Percentiles rank a stretch among this genome's conserved stretches.
phyloP scores from a whole-genome alignment of 2,797 vertebrate species.

The Allobates femoralis region DNA sequence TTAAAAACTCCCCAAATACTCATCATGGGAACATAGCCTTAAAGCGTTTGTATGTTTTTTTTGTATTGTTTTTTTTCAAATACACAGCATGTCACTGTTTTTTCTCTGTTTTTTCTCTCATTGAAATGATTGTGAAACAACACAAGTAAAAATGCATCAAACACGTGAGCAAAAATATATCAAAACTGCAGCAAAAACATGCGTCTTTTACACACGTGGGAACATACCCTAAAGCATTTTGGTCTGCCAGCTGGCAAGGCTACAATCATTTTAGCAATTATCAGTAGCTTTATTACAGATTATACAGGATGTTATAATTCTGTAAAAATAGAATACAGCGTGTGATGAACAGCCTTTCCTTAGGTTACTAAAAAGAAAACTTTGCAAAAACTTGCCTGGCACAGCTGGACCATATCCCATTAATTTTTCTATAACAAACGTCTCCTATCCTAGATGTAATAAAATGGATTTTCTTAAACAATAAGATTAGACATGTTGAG shows the following conservation, averaged over 20 bases:
- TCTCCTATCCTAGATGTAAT: background rate
- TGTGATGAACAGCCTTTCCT: background rate
- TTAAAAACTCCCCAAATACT: too few species aligned
- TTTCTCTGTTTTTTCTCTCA: too few species aligned
- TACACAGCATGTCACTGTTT: too few species aligned
- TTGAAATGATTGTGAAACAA: too few species aligned
- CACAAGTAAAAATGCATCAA: too few species aligned
- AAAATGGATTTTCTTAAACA: background rate
- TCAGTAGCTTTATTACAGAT: background rate
- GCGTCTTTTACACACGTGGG: too few species aligned
- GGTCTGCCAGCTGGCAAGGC: background rate
- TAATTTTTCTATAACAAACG: background rate
- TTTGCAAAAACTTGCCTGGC: background rate
- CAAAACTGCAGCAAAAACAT: too few species aligned
- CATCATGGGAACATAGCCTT: too few species aligned
- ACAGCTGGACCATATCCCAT: background rate
- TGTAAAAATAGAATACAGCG: background rate
- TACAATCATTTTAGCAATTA: background rate
- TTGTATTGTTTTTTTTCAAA: too few species aligned
- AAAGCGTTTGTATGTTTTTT: too few species aligned
- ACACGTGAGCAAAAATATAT: too few species aligned
- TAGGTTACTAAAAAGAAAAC: background rate
- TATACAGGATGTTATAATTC: background rate
- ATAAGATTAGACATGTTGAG: background rate
- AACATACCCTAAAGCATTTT: background rate